These are phyloP conservation scores for Cephalophus harveyi DNA, from an alignment of 2,113 vertebrate species.

Conservation along the genomic window DNA sequence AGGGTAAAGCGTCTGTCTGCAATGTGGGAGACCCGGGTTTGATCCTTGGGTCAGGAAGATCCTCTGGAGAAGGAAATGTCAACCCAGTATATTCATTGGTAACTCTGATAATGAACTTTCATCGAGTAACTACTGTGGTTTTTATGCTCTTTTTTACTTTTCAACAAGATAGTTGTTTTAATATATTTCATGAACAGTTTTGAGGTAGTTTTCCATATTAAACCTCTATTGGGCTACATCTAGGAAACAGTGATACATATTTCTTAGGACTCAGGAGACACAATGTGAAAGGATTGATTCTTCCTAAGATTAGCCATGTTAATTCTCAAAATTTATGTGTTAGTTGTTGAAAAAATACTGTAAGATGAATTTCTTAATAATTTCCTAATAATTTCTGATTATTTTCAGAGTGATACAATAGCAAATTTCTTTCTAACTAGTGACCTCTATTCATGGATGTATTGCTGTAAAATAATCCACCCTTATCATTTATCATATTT, in stretches of 20 bases:
- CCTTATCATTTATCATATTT: constrained; percentile 47
- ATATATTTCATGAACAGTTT: not conserved
- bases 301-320: not conserved
- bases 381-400: not conserved
- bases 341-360: not conserved
- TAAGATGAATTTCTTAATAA: not conserved
- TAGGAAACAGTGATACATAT: not conserved
- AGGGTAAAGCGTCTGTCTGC: not conserved
- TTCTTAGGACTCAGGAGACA: constrained; percentile 16
- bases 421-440: not conserved
- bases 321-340: not conserved
- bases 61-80: not conserved
- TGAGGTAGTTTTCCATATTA: not conserved
- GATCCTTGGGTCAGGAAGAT: not conserved
- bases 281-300: not conserved
- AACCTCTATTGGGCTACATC: not conserved
- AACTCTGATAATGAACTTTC: not conserved
- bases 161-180: not conserved
- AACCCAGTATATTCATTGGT: not conserved
- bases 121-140: not conserved
- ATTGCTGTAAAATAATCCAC: not conserved
- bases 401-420: not conserved
- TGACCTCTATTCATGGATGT: not conserved
- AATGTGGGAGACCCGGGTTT: not conserved
- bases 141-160: not conserved